Evolutionary conservation across 2,888 invertebrate genomes (phyloP).

Genomic region (Falcaria lacertinaria): DNA sequence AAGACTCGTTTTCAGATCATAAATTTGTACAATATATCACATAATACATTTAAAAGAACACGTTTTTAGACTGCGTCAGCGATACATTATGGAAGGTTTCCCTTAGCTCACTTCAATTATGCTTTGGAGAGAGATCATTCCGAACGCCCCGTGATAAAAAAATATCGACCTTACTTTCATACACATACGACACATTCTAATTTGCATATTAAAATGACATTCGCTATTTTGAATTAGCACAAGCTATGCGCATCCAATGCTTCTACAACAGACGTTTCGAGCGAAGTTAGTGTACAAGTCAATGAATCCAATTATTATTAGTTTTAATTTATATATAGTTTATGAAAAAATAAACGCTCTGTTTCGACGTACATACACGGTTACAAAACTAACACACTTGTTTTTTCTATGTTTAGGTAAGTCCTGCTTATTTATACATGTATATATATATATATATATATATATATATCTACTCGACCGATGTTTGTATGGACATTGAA

Average conservation of each 20-base stretch:
- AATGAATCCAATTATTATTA: neutral
- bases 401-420: conserved; percentile 17
- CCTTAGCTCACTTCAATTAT: conserved; percentile 28
- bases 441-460: no score
- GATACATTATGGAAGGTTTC: conserved; percentile 27
- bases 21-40: conserved; percentile 72
- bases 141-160: conserved; percentile 1
- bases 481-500: conserved; percentile 61
- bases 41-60: conserved; percentile 67
- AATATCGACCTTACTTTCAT: conserved; percentile 4
- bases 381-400: conserved; percentile 57
- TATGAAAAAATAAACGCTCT: conserved; percentile 70
- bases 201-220: neutral
- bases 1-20: conserved; percentile 69
- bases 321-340: conserved; percentile 26
- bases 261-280: neutral
- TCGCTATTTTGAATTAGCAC: neutral
- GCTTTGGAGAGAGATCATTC: conserved; percentile 32
- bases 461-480: conserved; percentile 35
- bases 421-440: conserved; percentile 22
- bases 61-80: conserved; percentile 37
- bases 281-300: neutral
- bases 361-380: conserved; percentile 42
- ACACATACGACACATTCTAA: conserved; percentile 1
- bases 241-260: neutral